These are phyloP conservation scores for Odontocerum albicorne DNA, from an alignment of 2,888 invertebrate genomes.

Conservation along the genomic window DNA sequence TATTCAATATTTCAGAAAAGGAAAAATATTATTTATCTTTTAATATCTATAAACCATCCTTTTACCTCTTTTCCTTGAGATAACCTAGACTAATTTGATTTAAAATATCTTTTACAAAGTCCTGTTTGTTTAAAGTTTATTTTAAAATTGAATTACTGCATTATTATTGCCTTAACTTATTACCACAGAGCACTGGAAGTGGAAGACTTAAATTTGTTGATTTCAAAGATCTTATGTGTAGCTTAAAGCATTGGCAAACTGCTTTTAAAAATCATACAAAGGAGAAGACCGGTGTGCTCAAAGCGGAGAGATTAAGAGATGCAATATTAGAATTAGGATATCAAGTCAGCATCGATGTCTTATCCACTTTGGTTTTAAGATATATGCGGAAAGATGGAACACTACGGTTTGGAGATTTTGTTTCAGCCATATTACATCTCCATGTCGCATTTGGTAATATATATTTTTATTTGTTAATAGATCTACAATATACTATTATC, in stretches of 20 bases:
- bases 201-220: conserved; percentile 83
- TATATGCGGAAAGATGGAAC: conserved; percentile 94
- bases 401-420: conserved; percentile 88
- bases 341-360: conserved; percentile 79
- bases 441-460: conserved; percentile 84
- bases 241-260: conserved; percentile 87
- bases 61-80: no score
- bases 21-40: no score
- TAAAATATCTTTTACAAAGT: no score
- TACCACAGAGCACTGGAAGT: conserved; percentile 67
- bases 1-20: no score
- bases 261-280: conserved; percentile 88
- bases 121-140: no score
- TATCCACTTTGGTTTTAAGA: conserved; percentile 78
- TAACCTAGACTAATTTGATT: no score
- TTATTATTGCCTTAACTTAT: conserved; percentile 38
- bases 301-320: conserved; percentile 82
- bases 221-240: conserved; percentile 90
- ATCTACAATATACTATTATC: no score
- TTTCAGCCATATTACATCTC: conserved; percentile 84
- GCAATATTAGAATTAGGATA: conserved; percentile 87
- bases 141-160: no score
- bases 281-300: conserved; percentile 86
- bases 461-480: background rate
- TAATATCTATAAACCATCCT: no score